These are phyloP conservation scores for Tribolium castaneum DNA, from an alignment of 1,140 invertebrate species.

Conservation along the genomic window DNA sequence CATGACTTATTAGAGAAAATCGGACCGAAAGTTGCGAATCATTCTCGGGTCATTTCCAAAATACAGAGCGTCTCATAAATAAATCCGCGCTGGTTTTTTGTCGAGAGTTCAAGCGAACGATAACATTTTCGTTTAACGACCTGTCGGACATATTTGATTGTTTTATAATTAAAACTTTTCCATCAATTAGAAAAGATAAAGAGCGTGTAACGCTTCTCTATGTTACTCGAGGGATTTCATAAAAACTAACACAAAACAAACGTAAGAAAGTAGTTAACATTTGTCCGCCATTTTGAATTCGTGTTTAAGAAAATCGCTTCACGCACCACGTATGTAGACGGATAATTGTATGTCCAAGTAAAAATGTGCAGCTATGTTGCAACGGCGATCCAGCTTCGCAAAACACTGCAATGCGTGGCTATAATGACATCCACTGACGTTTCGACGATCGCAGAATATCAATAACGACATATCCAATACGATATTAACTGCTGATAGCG, in stretches of 20 bases:
- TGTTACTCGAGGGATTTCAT: constrained; percentile 36
- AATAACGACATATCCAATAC: constrained; percentile 48
- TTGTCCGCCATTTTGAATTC: constrained; percentile 52
- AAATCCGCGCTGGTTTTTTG: not conserved
- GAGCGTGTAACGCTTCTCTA: constrained; percentile 31
- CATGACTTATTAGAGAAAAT: constrained; percentile 33
- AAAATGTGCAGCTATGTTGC: constrained; percentile 53
- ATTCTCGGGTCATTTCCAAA: constrained; percentile 3
- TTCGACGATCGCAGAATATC: constrained; percentile 50
- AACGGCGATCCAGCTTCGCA: constrained; percentile 48
- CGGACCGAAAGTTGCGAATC: constrained; percentile 19
- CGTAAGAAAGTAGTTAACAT: constrained; percentile 52
- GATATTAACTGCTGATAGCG: constrained; percentile 44
- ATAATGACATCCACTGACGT: constrained; percentile 50
- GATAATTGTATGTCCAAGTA: constrained; percentile 53
- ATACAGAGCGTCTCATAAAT: not conserved
- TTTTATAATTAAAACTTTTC: constrained; percentile 36
- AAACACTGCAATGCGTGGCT: constrained; percentile 46
- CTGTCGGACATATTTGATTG: constrained; percentile 10
- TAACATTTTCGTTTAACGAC: constrained; percentile 17
- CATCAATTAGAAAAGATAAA: constrained; percentile 48
- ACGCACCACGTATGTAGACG: constrained; percentile 52
- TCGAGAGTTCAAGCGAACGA: not conserved
- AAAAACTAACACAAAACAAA: constrained; percentile 43
- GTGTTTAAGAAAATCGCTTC: constrained; percentile 54